phyloP scores from a whole-genome alignment of 2,113 vertebrate genomes.

The Larimichthys polyactis region DNA sequence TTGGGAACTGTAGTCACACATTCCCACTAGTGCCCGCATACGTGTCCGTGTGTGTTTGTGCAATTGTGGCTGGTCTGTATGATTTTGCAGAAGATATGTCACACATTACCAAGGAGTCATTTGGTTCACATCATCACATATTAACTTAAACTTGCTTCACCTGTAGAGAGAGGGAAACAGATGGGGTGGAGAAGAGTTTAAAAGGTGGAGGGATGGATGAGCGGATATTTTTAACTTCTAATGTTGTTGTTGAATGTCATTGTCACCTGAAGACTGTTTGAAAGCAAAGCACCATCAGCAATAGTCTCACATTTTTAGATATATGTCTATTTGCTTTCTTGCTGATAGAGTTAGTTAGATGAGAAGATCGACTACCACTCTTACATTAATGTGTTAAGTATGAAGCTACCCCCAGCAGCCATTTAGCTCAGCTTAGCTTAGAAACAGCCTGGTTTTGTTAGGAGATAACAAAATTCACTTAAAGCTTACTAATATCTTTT shows the following conservation, averaged over 20 bases:
- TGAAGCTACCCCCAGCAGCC: neutral
- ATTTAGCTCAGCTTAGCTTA: neutral
- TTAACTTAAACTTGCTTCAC: constrained; percentile 37
- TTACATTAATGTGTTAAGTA: neutral
- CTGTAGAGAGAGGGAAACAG: neutral
- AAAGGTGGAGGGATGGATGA: neutral
- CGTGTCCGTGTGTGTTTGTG: neutral
- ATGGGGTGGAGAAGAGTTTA: neutral
- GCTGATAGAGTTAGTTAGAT: neutral
- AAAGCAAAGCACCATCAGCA: neutral
- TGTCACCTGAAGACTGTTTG: neutral
- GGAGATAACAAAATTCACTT: neutral
- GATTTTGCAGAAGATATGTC: constrained; percentile 37
- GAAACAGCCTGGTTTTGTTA: neutral
- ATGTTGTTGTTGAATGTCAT: neutral
- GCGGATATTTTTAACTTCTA: neutral
- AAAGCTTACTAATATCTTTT: neutral
- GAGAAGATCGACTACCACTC: neutral
- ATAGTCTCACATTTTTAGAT: neutral
- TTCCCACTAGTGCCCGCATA: constrained; percentile 16
- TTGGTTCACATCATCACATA: constrained; percentile 38
- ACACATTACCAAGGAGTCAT: constrained; percentile 46
- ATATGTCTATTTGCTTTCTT: neutral
- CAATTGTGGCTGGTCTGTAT: constrained; percentile 1
- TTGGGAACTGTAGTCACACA: constrained; percentile 20